A percentile compares a stretch with the other conserved stretches of the same genome.
Evolutionary conservation across 2,888 invertebrate genomes (phyloP).

Genomic region (Leucophenga maculata): DNA sequence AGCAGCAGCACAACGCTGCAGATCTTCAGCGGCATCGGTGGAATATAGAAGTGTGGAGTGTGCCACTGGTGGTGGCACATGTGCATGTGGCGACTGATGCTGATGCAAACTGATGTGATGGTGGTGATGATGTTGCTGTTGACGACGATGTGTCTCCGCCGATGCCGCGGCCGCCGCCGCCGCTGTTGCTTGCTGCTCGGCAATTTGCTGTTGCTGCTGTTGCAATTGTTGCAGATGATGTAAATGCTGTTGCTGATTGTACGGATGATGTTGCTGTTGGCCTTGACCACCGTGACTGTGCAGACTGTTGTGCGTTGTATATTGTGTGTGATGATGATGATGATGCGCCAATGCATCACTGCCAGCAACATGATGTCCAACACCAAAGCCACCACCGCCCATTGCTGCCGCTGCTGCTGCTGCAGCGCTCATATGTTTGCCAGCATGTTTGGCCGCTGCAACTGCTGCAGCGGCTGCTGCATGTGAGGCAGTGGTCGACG

Average conservation of each 20-base stretch:
- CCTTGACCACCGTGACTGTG: slow-evolving; percentile 35
- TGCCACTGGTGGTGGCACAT: slow-evolving; percentile 18
- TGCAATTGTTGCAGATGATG: slow-evolving; percentile 65
- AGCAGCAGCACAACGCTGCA: slow-evolving; percentile 51
- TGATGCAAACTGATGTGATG: slow-evolving; percentile 30
- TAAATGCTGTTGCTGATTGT: slow-evolving; percentile 66
- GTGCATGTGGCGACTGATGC: slow-evolving; percentile 33
- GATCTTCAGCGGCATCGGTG: slow-evolving; percentile 30
- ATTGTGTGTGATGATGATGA: slow-evolving; percentile 47
- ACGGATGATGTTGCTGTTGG: slow-evolving; percentile 62
- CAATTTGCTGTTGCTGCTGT: slow-evolving; percentile 51
- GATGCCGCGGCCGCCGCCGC: slow-evolving; percentile 50
- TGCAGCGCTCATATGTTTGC: slow-evolving; percentile 39
- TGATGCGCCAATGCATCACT: neutral
- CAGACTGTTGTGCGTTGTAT: slow-evolving; percentile 31
- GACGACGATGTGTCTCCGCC: slow-evolving; percentile 48
- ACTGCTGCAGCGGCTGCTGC: slow-evolving; percentile 46
- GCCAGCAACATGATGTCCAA: slow-evolving; percentile 26
- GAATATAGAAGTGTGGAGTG: slow-evolving; percentile 19
- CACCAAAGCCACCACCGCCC: slow-evolving; percentile 37
- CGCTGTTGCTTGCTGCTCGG: slow-evolving; percentile 45
- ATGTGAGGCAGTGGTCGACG: slow-evolving; percentile 46
- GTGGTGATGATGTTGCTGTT: slow-evolving; percentile 46
- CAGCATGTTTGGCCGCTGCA: slow-evolving; percentile 47
- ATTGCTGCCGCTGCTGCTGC: slow-evolving; percentile 45